Base-by-base conservation (phyloP, 1,140 invertebrate genomes). In the Aporrectodea caliginosa region DNA sequence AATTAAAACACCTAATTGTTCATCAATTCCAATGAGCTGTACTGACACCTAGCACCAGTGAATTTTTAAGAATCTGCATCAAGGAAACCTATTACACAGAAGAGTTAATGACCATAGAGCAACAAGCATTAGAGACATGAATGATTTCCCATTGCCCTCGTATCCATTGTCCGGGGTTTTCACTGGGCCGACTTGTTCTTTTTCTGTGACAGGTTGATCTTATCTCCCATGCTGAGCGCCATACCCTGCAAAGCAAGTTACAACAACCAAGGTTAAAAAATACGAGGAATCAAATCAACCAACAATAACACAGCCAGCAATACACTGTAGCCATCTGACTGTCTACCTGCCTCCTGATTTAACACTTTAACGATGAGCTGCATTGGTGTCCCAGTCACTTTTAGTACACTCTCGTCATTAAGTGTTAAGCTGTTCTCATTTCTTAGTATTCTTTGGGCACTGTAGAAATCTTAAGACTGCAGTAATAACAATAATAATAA, bases 141-240 rank as follows among this genome's bases (percentile, higher is more conserved):
- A 58, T 58, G 22, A 58, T 58, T 12, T 58, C 22, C 43, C 22
- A 58, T 58, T 6, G 6, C 43, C 43, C 6, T 58, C 6, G 6
- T 12, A 12, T 58, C 22, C 43, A 58, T 58, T 58, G 22, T 58
- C 22, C 43, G 22, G 43, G 22, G 6, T 12, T 12, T 22, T 58
- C 43, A 12, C 43, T 58, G 43, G 6, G 43, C 43, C 43, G 43
- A 22, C 43, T 75, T 75, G 73, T 29, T 73, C 68, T 81, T 83
- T 80, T 88, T 88, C 88, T 98, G 96, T 79, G 94, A 95, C 85
- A 93, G 92, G 90, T 95, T 98, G 81, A 98, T 97, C 89, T 98
- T 98, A 87, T 98, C 96, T 33, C 96, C 96, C 81, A 98, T 91
- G 85, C 95, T 96, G 2, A 98, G 89, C 1, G 97, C 96, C 96